These are phyloP conservation scores for Parauchenoglanis ngamensis DNA, from an alignment of 2,797 vertebrate genomes.

Conservation along the genomic window DNA sequence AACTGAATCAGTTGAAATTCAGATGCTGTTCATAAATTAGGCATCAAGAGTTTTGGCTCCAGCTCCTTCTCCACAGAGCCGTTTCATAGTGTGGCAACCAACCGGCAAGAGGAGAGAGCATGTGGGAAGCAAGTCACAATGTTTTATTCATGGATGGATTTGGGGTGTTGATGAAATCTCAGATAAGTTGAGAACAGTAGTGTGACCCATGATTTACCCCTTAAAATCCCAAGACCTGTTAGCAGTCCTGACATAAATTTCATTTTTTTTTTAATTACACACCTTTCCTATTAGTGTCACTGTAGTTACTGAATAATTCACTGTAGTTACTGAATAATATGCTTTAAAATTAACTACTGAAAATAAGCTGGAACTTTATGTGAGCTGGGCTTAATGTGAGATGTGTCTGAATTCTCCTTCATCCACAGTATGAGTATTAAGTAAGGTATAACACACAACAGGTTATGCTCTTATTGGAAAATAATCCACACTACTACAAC, in stretches of 20 bases:
- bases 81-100: conserved; percentile 16
- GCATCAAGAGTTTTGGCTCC: conserved; percentile 12
- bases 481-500: not conserved
- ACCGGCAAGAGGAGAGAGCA: conserved; percentile 9
- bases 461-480: not conserved
- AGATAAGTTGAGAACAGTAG: conserved; percentile 17
- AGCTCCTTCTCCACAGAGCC: not conserved
- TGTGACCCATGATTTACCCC: not conserved
- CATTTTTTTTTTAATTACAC: not conserved
- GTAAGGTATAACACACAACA: not conserved
- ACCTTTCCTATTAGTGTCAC: not conserved
- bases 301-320: not conserved
- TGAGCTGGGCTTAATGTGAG: not conserved
- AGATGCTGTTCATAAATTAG: conserved; percentile 36
- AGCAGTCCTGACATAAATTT: not conserved
- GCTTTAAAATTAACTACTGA: not conserved
- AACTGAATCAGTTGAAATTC: conserved; percentile 9
- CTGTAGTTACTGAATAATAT: not conserved
- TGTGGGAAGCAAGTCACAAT: conserved; percentile 26
- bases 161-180: conserved; percentile 32
- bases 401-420: not conserved
- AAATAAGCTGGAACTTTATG: not conserved
- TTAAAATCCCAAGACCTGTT: not conserved
- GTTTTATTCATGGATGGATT: conserved; percentile 31
- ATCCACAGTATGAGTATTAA: not conserved